Conservation (phyloP, 2,888 invertebrate genomes). For the Agriopis marginaria region DNA sequence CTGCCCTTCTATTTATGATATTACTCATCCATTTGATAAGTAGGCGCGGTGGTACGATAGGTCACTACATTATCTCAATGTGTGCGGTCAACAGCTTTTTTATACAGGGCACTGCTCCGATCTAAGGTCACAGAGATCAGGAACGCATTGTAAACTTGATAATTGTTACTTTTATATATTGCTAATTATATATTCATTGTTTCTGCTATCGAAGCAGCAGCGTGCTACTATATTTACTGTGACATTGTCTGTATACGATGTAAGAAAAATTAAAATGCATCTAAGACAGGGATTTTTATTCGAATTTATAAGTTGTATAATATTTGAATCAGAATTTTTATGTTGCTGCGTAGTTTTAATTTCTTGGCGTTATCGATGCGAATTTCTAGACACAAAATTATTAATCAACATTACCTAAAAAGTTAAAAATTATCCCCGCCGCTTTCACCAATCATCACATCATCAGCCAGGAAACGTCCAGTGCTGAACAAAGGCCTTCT, state of each 20-base stretch:
- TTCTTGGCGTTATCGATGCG: too few relatives aligned
- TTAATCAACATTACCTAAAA: too few relatives aligned
- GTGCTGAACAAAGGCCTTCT: too few relatives aligned
- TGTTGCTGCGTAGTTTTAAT: too few relatives aligned
- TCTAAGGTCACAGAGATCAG: constrained; percentile 45
- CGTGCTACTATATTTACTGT: not conserved
- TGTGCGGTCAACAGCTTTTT: constrained; percentile 46
- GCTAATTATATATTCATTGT: constrained; percentile 13
- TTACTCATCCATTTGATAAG: constrained; percentile 49
- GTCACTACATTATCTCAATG: constrained; percentile 50
- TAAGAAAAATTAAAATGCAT: too few relatives aligned
- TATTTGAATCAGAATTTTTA: too few relatives aligned
- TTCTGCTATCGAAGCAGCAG: constrained; percentile 1
- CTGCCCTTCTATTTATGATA: constrained; percentile 24
- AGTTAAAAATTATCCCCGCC: too few relatives aligned
- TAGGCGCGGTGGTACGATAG: constrained; percentile 48
- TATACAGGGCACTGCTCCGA: constrained; percentile 52
- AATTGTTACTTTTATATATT: constrained; percentile 45
- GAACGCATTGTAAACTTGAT: constrained; percentile 47
- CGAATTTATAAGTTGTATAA: too few relatives aligned
- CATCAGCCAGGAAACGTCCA: too few relatives aligned
- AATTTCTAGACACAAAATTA: too few relatives aligned
- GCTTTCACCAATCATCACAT: not conserved
- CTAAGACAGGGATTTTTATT: too few relatives aligned
- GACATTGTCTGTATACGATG: not conserved